phyloP scores from a whole-genome alignment of 1,140 invertebrate species.

The Bombus polaris region DNA sequence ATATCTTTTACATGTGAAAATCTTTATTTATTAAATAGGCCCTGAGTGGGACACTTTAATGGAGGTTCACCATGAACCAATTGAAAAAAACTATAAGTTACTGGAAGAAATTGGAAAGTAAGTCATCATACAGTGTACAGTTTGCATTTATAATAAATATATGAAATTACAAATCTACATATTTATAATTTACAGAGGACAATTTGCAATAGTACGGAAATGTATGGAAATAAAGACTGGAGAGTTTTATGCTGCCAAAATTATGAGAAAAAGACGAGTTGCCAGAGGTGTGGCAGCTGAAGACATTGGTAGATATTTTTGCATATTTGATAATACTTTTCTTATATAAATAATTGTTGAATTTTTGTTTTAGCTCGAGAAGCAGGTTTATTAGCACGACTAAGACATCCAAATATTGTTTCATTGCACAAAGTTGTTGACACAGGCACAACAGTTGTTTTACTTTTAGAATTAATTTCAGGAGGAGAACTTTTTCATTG shows the following conservation, averaged over 20 bases:
- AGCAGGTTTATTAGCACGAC: conserved; percentile 85
- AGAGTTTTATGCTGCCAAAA: conserved; percentile 87
- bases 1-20: conserved; percentile 5
- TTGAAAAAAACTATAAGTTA: conserved; percentile 85
- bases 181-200: conserved; percentile 83
- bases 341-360: neutral
- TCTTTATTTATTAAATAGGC: conserved; percentile 68
- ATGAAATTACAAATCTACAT: neutral
- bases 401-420: conserved; percentile 86
- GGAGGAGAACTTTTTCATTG: conserved; percentile 86
- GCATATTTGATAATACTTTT: neutral
- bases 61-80: conserved; percentile 84
- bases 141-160: neutral
- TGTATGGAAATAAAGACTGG: conserved; percentile 85
- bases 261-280: conserved; percentile 86
- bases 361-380: conserved; percentile 82
- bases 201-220: conserved; percentile 88
- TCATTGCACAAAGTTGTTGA: conserved; percentile 86
- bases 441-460: conserved; percentile 85
- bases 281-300: conserved; percentile 83
- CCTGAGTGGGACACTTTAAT: conserved; percentile 81
- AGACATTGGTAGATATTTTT: conserved; percentile 81
- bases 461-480: conserved; percentile 86
- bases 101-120: conserved; percentile 86
- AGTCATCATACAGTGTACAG: conserved; percentile 62